Conservation (phyloP, 2,113 vertebrate species). For the Ameiurus melas region DNA sequence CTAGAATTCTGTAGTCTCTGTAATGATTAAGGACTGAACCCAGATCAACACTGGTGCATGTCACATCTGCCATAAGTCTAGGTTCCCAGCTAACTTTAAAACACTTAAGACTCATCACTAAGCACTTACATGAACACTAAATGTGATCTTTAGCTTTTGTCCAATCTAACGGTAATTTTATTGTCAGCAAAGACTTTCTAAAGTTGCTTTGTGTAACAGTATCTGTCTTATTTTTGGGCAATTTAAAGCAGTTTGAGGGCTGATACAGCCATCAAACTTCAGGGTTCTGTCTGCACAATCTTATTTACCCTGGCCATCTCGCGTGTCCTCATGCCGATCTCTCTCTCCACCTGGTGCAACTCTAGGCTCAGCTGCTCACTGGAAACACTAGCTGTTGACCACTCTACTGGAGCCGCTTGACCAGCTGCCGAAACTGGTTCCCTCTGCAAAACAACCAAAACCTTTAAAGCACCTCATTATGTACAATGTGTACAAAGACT, state of each 20-base stretch:
- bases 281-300: neutral
- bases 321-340: conserved; percentile 84
- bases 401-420: conserved; percentile 77
- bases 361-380: conserved; percentile 86
- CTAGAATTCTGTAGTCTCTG: neutral
- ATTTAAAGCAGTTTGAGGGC: neutral
- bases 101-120: neutral
- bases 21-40: neutral
- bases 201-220: neutral
- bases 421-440: conserved; percentile 71
- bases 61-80: neutral
- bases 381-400: conserved; percentile 78
- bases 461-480: neutral
- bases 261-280: neutral
- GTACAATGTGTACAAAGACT: neutral
- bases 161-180: too few species aligned
- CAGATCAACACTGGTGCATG: neutral
- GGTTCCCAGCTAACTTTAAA: neutral
- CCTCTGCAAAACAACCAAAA: conserved; percentile 71
- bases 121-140: neutral
- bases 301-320: conserved; percentile 81
- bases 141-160: neutral
- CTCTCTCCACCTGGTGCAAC: conserved; percentile 85
- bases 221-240: neutral
- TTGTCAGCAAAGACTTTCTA: neutral